Base-by-base conservation (phyloP, 2,797 vertebrate species). In the Centroberyx gerrardi region DNA sequence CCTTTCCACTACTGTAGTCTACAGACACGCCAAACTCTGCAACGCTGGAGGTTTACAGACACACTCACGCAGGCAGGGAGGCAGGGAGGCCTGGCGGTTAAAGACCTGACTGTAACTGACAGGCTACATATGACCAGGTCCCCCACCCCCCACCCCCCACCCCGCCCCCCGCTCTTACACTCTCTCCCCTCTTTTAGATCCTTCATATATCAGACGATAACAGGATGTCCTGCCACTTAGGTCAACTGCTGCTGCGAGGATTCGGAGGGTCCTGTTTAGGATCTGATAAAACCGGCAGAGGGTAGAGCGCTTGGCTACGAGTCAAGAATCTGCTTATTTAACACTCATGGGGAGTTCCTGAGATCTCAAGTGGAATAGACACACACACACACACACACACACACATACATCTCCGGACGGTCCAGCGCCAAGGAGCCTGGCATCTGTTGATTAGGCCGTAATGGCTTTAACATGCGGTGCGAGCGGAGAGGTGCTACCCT, bases 321-420 rank as follows among this genome's bases (percentile, higher is more conserved):
- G 62, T 92, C 89, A 87, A 90, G 77, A 84, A 80, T 81, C 58
- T 70, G 82, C 74, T 84, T 76, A 58, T 68, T 89, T 62, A 78
- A 82, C 68, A 71, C 68, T 67, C 46, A 1, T 18, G 58, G 14
- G 7, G 59, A 81, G 71, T 83, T 86, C 66, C 77, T 68, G 74
- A 72, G 69, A 81, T 74, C 51, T 73, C 9, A 49, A 51, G 52
- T 42, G 54, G 68, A 52, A 18, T 31, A 68, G 13, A 66, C 28
- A 51, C 38, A 66, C 18, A 27, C 2, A 62, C 15, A 40, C 62
- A 66, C 29, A 36, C 31, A 59, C 55, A 36, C 55, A 55, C 53
- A 55, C 53, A 55, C 53, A 29, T 33, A 53, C 60, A 22, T 22
- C 46, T 61, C 42, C 27, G 13, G 62, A 29, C 28, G 9, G 74